Evolutionary conservation across 1,140 invertebrate species (phyloP).

Genomic region (Laupala kohalensis): DNA sequence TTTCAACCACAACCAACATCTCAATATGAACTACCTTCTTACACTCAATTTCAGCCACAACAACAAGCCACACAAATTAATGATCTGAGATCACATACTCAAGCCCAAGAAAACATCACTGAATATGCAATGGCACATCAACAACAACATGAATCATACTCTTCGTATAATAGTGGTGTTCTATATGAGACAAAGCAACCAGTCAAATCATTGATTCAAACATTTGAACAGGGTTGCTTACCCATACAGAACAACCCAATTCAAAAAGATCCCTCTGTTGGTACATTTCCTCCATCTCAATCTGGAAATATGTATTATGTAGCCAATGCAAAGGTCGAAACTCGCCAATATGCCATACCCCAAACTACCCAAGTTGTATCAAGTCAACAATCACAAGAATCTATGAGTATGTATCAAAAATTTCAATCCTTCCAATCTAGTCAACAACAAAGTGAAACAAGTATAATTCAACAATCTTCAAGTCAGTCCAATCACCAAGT

Average conservation of each 20-base stretch:
- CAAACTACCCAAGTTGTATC: background rate
- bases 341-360: conserved; percentile 8
- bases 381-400: background rate
- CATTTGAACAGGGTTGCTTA: conserved; percentile 45
- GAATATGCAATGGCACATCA: background rate
- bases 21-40: background rate
- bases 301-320: conserved; percentile 11
- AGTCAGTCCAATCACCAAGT: background rate
- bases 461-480: background rate
- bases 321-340: conserved; percentile 12
- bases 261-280: conserved; percentile 20
- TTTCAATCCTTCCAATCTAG: conserved; percentile 4
- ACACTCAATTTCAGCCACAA: background rate
- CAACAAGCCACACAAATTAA: background rate
- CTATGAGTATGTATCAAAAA: background rate
- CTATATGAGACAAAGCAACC: conserved; percentile 30
- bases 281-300: background rate
- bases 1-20: background rate
- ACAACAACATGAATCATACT: background rate
- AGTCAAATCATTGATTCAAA: conserved; percentile 46
- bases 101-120: background rate
- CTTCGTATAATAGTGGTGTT: background rate
- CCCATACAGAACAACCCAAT: conserved; percentile 40
- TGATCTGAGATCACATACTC: background rate
- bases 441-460: background rate